Percentiles rank a stretch among this genome's conserved stretches.
These are phyloP conservation scores for Thereva unica DNA, from an alignment of 2,888 invertebrate species.

Conservation along the genomic window DNA sequence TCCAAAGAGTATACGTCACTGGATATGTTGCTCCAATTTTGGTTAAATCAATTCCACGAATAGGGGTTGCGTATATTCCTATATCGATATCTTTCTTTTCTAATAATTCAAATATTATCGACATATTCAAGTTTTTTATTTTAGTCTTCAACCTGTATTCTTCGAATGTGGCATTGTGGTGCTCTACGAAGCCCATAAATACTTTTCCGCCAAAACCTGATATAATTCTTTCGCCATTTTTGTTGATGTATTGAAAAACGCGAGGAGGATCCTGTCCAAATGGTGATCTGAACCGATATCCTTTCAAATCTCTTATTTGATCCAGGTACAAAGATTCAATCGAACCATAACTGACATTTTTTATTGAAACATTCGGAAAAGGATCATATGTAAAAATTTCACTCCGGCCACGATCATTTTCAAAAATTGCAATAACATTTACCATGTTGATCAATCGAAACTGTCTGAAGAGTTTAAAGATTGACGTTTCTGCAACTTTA, in stretches of 20 bases:
- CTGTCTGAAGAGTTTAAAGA: not conserved
- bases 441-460: conserved; percentile 16
- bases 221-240: not conserved
- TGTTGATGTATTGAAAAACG: conserved; percentile 1
- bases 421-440: conserved; percentile 7
- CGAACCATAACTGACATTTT: not conserved
- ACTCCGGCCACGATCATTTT: not conserved
- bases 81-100: conserved; percentile 9
- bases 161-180: conserved; percentile 14
- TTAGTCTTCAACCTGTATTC: not conserved
- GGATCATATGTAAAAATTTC: conserved; percentile 12
- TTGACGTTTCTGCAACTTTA: not conserved
- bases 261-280: conserved; percentile 21
- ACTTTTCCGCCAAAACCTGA: conserved; percentile 1
- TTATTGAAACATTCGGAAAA: conserved; percentile 4
- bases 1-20: not conserved
- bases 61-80: conserved; percentile 7
- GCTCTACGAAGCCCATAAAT: conserved; percentile 2
- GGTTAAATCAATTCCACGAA: not conserved
- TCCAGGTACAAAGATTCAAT: not conserved
- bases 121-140: not conserved
- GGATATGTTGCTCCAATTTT: conserved; percentile 14
- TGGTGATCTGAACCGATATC: conserved; percentile 12
- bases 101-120: conserved; percentile 1
- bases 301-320: conserved; percentile 27